Conservation (phyloP, 2,888 invertebrate species). For the Pristionchus exspectatus region DNA sequence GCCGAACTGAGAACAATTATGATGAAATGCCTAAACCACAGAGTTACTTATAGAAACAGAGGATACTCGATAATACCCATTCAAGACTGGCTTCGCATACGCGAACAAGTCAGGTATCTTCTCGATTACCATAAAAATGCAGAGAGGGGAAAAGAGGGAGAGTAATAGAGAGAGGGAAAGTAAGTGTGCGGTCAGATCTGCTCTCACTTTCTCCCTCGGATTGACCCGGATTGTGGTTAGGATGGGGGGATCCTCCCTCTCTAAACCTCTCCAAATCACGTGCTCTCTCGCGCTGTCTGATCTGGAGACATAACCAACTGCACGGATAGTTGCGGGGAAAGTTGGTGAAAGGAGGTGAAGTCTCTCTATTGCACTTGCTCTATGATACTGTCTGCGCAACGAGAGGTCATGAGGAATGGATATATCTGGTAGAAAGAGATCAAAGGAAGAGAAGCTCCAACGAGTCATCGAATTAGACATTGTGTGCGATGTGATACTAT, state of each 20-base stretch:
- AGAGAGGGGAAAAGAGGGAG: background rate
- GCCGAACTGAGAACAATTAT: background rate
- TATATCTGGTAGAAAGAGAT: background rate
- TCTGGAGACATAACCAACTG: background rate
- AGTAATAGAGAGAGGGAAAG: slow-evolving; percentile 15
- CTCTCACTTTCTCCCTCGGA: background rate
- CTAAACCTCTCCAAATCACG: background rate
- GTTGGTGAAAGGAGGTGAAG: background rate
- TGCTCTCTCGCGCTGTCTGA: background rate
- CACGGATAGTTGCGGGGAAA: background rate
- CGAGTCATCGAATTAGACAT: background rate
- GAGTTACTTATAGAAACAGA: background rate
- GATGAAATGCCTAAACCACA: too few species aligned
- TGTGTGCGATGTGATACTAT: background rate
- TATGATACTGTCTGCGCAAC: too few species aligned
- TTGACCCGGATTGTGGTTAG: slow-evolving; percentile 43
- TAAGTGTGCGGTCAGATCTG: background rate
- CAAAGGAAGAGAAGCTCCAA: background rate
- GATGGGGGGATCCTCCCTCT: background rate
- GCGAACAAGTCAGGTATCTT: background rate
- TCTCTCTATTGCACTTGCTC: too few species aligned
- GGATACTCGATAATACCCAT: background rate
- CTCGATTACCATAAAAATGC: slow-evolving; percentile 47
- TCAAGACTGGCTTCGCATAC: background rate
- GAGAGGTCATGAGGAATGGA: too few species aligned